Evolutionary conservation across 1,140 invertebrate species (phyloP), one percentile per base, ranked within the genome.

Genomic region (Tigriopus japonicus): DNA sequence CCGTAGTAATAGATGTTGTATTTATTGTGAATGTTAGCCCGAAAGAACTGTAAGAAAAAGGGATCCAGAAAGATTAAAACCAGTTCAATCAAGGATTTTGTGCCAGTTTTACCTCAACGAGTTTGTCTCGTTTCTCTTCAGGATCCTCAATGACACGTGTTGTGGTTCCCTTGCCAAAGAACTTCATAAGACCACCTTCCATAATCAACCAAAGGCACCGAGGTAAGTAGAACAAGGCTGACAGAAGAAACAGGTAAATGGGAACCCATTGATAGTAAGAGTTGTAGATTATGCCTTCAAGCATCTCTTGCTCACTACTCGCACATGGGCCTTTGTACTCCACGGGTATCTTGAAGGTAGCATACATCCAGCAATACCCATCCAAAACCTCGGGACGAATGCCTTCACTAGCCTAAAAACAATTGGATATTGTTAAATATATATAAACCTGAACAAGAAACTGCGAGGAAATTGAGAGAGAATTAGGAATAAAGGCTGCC

Each of bases 261-360:
- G 59, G 59, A 3, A 61, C 43, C 59, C 59, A 61, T 54, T 61
- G 59, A 21, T 61, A 61, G 23, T 61, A 61, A 2, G 59, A 61
- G 23, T 61, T 61, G 49, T 61, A 61, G 42, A 61, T 51, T 3
- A 53, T 52, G 2, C 55, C 55, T 28, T 58, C 55, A 10, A 58
- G 35, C 23, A 17, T 41, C 17, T 40, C 24, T 52, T 61, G 59
- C 19, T 61, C 59, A 19, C 43, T 51, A 23, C 43, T 52, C 14
- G 59, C 52, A 52, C 59, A 61, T 1, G 43, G 42, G 7, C 59
- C 59, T 42, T 61, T 52, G 49, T 61, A 61, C 7, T 54, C 49
- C 1, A 17, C 6, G 14, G 59, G 59, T 3, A 61, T 61, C 7
- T 61, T 49, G 51, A 61, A 61, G 23, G n/a, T 52, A 6, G 59